A percentile compares a stretch with the other conserved stretches of the same genome.
Conservation (phyloP, 2,888 invertebrate species). For the Drosophila pseudotalamancana region DNA sequence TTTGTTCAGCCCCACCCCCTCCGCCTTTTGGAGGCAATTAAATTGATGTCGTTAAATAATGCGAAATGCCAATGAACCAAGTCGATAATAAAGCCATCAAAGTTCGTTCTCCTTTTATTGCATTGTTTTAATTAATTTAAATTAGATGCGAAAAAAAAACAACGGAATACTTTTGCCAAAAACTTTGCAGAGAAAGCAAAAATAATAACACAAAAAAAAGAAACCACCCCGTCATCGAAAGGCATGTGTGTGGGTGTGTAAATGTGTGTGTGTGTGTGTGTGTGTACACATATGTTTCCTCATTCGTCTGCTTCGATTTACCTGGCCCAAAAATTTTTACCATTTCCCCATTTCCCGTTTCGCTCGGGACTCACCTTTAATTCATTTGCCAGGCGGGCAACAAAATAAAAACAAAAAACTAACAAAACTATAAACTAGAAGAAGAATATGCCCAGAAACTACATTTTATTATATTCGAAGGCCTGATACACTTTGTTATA, state of each 20-base stretch:
- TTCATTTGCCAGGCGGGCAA: slow-evolving; percentile 17
- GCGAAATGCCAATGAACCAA: slow-evolving; percentile 68
- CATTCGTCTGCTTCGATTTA: slow-evolving; percentile 39
- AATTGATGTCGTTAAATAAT: slow-evolving; percentile 69
- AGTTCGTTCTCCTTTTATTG: slow-evolving; percentile 64
- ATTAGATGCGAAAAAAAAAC: slow-evolving; percentile 42
- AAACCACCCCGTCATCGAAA: slow-evolving; percentile 38
- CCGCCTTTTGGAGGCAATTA: slow-evolving; percentile 57
- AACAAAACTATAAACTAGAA: background rate
- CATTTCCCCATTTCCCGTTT: slow-evolving; percentile 32
- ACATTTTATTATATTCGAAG: background rate
- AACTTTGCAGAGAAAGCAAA: slow-evolving; percentile 1
- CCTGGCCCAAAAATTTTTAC: slow-evolving; percentile 22
- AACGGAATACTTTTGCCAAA: slow-evolving; percentile 34
- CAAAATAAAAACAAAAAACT: background rate
- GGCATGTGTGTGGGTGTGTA: slow-evolving; percentile 13
- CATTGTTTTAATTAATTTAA: slow-evolving; percentile 76
- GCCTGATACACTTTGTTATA: background rate
- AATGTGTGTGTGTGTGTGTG: slow-evolving; percentile 12
- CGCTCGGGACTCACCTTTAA: slow-evolving; percentile 33
- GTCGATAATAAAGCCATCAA: slow-evolving; percentile 76
- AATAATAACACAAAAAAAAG: too few relatives aligned
- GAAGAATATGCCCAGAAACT: background rate
- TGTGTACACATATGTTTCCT: slow-evolving; percentile 27
- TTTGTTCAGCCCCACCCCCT: background rate